phyloP scores from a whole-genome alignment of 2,113 vertebrate genomes.

The Sigmodon hispidus region DNA sequence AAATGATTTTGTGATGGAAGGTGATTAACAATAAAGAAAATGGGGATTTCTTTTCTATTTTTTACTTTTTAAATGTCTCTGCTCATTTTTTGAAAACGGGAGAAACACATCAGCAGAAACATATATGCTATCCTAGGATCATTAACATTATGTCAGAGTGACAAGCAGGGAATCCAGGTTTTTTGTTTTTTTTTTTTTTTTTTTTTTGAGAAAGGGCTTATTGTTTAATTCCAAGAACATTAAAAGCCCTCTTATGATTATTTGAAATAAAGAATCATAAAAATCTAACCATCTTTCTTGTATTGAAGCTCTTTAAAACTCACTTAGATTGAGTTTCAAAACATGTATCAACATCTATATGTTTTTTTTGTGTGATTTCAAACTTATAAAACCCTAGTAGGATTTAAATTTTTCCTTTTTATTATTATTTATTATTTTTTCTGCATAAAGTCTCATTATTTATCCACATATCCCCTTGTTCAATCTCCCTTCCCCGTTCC shows the following conservation, averaged over 20 bases:
- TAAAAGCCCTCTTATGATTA: background rate
- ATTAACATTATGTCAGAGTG: background rate
- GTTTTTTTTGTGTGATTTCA: background rate
- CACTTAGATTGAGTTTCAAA: conserved; percentile 43
- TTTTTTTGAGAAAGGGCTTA: conserved; percentile 48
- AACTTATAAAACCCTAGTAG: background rate
- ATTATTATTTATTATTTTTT: too few species aligned
- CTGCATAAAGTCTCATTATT: too few species aligned
- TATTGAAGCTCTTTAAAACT: conserved; percentile 35
- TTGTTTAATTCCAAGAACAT: conserved; percentile 16
- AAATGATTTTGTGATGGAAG: background rate
- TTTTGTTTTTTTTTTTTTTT: conserved; percentile 46
- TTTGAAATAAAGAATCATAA: conserved; percentile 35
- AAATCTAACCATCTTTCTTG: background rate
- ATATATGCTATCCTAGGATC: background rate
- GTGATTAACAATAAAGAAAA: conserved; percentile 31
- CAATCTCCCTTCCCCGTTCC: too few species aligned
- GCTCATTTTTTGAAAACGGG: background rate
- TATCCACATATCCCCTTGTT: too few species aligned
- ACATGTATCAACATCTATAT: background rate
- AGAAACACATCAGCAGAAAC: background rate
- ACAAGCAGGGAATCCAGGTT: background rate
- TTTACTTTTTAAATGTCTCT: conserved; percentile 23
- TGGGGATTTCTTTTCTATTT: background rate
- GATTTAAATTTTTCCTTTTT: too few species aligned